These are phyloP conservation scores for human (Homo sapiens) DNA, from an alignment of 2,113 vertebrate genomes.

Conservation along the genomic window GRCh38 chr4:42571001-42571500, in stretches of 20 bases:
- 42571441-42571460: not conserved
- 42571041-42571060: not conserved
- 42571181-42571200: not conserved
- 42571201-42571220: not conserved
- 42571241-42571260: not conserved
- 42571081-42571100: not conserved
- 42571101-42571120: not conserved
- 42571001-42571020: not conserved
- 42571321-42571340: not conserved
- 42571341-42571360: not conserved
- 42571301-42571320: not conserved
- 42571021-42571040: not conserved
- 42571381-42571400: not conserved
- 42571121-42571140: not conserved
- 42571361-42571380: not conserved
- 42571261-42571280: not conserved
- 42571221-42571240: not conserved
- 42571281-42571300: not conserved
- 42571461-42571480: not conserved
- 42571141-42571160: not conserved
- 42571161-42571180: not conserved
- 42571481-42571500: not conserved
- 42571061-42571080: not conserved
- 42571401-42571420: not conserved
- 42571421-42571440: not conserved